Evolutionary conservation across 2,113 vertebrate species (phyloP), one percentile per base, ranked within the genome.

Genomic region (Gobio gobio): DNA sequence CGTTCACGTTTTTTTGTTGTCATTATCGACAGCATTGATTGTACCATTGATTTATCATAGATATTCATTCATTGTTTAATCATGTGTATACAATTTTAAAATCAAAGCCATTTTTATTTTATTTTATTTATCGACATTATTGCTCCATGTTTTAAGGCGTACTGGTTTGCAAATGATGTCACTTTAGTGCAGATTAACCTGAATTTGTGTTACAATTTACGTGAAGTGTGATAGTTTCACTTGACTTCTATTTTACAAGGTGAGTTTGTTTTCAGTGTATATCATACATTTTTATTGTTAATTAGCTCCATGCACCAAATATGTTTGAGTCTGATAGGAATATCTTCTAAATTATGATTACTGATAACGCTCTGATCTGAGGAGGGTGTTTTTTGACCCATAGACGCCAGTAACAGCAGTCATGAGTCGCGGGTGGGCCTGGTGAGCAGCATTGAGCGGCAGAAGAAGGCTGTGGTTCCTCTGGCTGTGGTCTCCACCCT

Each of bases 391-490:
- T 40, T 95, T 86, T 89, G 92, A 94, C 93, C 89, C 94, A 36
- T 78, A 99, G 98, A 98, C 86, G 96, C 96, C 93, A 97, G 96
- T 94, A 98, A 97, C 97, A 99, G 96, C 96, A 99, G 98, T 95
- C 98, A 97, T 84, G 97, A 98, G 91, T 99, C 97, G 45, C 95
- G 96, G 91, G 96, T 99, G 12, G 97, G 96, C 85, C 94, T 96
- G 86, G 93, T 96, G 89, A 94, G 94, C 91, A 94, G 94, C 90
- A 86, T 95, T 91, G 97, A 97, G 56, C 90, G 93, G 85, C 95
- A 97, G 92, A 95, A 93, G 94, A 96, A 96, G 90, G 96, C 97
- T 66, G 92, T 98, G 92, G 92, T 99, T 90, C 97, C 97, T 81
- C 95, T 99, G 89, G 97, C 96, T 89, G 94, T 99, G 93, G 96